A percentile compares a stretch with the other conserved stretches of the same genome.
Conservation (phyloP, 2,797 vertebrate genomes). For the Trachurus trachurus region DNA sequence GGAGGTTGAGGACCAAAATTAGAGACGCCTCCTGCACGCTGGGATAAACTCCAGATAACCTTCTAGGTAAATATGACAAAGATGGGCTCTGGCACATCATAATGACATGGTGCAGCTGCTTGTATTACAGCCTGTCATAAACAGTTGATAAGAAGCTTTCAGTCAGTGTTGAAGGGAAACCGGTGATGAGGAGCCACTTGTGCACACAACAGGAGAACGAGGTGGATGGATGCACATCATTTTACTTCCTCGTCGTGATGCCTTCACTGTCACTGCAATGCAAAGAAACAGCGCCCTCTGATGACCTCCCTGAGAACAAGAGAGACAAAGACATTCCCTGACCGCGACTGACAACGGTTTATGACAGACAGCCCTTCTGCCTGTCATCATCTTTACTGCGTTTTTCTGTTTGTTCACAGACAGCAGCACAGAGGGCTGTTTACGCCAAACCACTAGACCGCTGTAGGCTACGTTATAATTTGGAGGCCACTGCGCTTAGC, state of each 20-base stretch:
- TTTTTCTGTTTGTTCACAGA: conserved; percentile 27
- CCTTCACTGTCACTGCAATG: conserved; percentile 7
- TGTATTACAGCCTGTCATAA: conserved; percentile 44
- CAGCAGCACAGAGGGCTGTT: background rate
- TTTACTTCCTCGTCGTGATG: conserved; percentile 25
- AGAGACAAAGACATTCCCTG: conserved; percentile 57
- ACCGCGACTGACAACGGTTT: conserved; percentile 36
- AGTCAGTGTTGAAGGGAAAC: background rate
- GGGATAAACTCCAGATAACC: conserved; percentile 49
- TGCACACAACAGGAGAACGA: conserved; percentile 9
- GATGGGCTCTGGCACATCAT: conserved; percentile 33
- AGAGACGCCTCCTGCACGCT: conserved; percentile 46
- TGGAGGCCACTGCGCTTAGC: background rate
- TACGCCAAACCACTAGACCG: conserved; percentile 19
- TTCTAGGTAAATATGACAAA: conserved; percentile 37
- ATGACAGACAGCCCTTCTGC: conserved; percentile 35
- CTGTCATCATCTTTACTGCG: conserved; percentile 49
- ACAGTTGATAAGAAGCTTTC: conserved; percentile 30
- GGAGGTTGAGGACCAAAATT: conserved; percentile 22
- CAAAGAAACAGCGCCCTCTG: conserved; percentile 73
- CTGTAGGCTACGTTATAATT: background rate
- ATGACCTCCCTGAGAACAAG: conserved; percentile 50
- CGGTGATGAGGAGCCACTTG: conserved; percentile 13
- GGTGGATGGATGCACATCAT: conserved; percentile 10
- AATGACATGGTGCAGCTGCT: conserved; percentile 44